A percentile compares a stretch with the other conserved stretches of the same genome.
These are phyloP conservation scores for Gorsachius magnificus DNA, from an alignment of 2,797 vertebrate genomes.

Conservation along the genomic window DNA sequence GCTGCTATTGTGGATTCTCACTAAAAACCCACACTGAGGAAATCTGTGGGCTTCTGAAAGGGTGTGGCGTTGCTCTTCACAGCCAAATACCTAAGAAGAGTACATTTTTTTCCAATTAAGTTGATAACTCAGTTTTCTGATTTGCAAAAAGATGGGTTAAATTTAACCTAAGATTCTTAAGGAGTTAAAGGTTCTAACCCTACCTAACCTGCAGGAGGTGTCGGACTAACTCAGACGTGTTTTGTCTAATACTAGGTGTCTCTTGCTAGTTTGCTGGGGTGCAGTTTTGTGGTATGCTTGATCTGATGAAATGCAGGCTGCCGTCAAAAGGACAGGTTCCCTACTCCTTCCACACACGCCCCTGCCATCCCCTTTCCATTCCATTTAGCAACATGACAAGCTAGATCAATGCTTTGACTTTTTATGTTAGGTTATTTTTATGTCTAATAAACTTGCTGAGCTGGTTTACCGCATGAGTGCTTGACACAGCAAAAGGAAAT, in stretches of 20 bases:
- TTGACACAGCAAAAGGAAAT: slow-evolving; percentile 4
- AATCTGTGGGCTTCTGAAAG: not conserved
- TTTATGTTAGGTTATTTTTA: not conserved
- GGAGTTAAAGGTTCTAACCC: not conserved
- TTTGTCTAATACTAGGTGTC: not conserved
- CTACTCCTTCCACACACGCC: not conserved
- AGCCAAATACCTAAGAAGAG: not conserved
- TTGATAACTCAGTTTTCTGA: not conserved
- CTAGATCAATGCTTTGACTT: not conserved
- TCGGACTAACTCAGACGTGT: fast-evolving
- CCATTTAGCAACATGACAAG: not conserved
- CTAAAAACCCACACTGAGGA: not conserved
- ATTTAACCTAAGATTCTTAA: not conserved
- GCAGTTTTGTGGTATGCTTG: not conserved
- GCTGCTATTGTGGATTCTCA: not conserved
- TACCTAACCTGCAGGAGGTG: not conserved
- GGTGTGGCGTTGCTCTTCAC: not conserved
- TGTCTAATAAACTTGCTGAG: not conserved
- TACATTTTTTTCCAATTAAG: not conserved
- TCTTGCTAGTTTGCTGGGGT: not conserved
- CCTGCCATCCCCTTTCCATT: not conserved
- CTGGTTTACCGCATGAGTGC: not conserved
- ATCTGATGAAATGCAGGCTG: not conserved
- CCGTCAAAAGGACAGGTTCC: not conserved
- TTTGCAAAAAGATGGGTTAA: not conserved